Conservation (phyloP, 2,888 invertebrate genomes). For the Plutella xylostella region DNA sequence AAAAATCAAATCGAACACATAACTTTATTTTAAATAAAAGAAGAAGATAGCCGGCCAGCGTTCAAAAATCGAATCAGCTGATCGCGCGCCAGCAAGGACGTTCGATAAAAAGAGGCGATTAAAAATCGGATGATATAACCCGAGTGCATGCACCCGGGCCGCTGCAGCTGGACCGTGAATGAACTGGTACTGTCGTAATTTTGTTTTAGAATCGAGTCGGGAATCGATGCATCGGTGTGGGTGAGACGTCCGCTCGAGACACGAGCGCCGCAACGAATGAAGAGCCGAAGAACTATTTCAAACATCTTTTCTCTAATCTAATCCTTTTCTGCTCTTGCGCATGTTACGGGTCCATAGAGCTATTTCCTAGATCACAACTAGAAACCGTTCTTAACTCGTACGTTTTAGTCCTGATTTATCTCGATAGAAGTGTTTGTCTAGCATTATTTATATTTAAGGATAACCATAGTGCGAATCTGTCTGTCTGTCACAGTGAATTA, state of each 20-base stretch:
- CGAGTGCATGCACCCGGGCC: conserved; percentile 43
- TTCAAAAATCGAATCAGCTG: conserved; percentile 36
- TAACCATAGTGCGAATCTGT: too few species aligned
- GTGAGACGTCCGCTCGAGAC: conserved; percentile 45
- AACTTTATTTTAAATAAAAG: background rate
- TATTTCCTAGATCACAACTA: background rate
- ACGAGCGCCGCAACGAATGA: conserved; percentile 60
- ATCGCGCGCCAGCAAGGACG: conserved; percentile 49
- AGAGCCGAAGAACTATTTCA: conserved; percentile 62
- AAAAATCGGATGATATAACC: conserved; percentile 32
- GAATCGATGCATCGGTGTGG: too few species aligned
- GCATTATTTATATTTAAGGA: too few species aligned
- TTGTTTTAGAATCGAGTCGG: conserved; percentile 24
- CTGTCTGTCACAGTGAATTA: too few species aligned
- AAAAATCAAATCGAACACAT: background rate
- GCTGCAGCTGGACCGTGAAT: conserved; percentile 46
- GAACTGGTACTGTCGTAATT: conserved; percentile 39
- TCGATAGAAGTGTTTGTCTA: too few species aligned
- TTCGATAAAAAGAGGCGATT: conserved; percentile 26
- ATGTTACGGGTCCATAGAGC: too few species aligned
- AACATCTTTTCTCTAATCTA: conserved; percentile 65
- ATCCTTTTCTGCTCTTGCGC: conserved; percentile 39
- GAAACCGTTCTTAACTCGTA: background rate
- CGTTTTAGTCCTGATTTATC: too few species aligned
- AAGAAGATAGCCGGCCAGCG: background rate